Evolutionary conservation across 2,888 invertebrate genomes (phyloP), one percentile per base, ranked within the genome.

Genomic region (Caenorhabditis doughertyi): DNA sequence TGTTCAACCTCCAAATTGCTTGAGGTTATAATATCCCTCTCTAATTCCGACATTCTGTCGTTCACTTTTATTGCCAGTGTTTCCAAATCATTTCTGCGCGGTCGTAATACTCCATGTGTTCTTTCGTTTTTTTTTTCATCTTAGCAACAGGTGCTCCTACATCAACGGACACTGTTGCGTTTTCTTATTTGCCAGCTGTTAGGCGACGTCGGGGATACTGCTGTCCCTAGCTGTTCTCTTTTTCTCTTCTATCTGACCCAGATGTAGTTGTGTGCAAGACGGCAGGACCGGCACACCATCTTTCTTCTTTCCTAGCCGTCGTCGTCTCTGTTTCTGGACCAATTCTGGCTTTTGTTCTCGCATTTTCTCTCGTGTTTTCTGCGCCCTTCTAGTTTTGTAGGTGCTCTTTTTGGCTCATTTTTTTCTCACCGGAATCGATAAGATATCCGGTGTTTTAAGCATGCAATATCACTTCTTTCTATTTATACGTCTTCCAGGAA

Each of bases 321-420:
- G 49, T 65, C 65, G 49, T 65, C 65, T 65, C 65, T 51, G 65
- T 65, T 65, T 51, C 51, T 35, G 13, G 47, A 47, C 51, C 51
- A 65, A 65, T 49, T 49, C 18, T 49, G 64, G 58, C 35, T 21
- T 13, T 29, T 55, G 55, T n/a, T 55, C 18, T 55, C 55, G 55
- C 39, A 27, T 18, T 27, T 42, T 62, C 47, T 49, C 49, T 64
- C 21, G 49, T 49, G 42, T 58, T 27, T 23, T 60, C 5, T 25
- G 60, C 18, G 9, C 35, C 58, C 60, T 27, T 18, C 25, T 44
- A 25, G 39, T 21, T 58, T 58, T 39, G 58, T 58, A 58, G 58
- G 58, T 58, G 58, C 58, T 39, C 58, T 39, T 58, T 58, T 58
- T 39, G 21, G 56, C 21, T n/a, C n/a, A 21, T 13, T n/a, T 18